Percentiles rank a stretch among this genome's conserved stretches.
These are phyloP conservation scores for Brevipalpus yothersi DNA, from an alignment of 1,140 invertebrate species.

Conservation along the genomic window DNA sequence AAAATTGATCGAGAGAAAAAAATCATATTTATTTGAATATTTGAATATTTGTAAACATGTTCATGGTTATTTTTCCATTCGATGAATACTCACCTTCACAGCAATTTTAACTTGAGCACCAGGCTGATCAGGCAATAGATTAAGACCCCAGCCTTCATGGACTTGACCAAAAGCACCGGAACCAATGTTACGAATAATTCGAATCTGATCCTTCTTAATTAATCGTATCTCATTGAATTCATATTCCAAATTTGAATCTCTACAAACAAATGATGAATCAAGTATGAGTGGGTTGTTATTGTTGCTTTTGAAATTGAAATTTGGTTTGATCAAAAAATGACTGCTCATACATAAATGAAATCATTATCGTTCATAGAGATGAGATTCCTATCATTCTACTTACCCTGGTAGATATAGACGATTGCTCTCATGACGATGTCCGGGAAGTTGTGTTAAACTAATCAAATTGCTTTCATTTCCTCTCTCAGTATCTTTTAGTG, in stretches of 20 bases:
- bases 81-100: background rate
- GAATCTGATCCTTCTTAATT: background rate
- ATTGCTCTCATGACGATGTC: constrained; percentile 6
- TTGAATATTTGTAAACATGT: background rate
- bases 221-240: background rate
- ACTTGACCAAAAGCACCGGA: background rate
- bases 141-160: background rate
- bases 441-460: constrained; percentile 2
- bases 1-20: constrained; percentile 3
- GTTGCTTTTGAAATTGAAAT: no score
- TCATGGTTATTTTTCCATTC: background rate
- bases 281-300: no score
- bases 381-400: background rate
- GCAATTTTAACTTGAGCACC: background rate
- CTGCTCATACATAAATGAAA: no score
- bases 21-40: background rate
- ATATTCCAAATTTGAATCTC: background rate
- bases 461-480: background rate
- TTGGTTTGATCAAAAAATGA: no score
- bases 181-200: background rate
- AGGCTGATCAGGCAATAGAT: background rate
- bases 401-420: constrained; percentile 2
- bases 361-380: background rate
- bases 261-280: background rate
- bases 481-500: background rate